These are phyloP conservation scores for Stercorarius parasiticus DNA, from an alignment of 2,113 vertebrate genomes.

Conservation along the genomic window DNA sequence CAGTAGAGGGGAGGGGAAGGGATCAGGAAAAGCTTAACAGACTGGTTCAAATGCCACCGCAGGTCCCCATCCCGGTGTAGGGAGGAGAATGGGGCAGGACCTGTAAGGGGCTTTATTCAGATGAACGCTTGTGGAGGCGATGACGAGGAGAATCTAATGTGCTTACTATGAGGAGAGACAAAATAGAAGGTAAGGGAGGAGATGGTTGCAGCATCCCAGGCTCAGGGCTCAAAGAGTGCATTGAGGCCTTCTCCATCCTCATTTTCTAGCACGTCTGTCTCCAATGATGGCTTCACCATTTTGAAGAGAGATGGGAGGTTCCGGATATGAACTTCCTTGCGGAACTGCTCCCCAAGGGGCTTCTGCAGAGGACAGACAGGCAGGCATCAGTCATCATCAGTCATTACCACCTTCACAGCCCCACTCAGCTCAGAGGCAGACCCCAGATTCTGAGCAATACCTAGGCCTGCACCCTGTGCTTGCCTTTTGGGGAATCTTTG, in stretches of 20 bases:
- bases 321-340: constrained; percentile 97
- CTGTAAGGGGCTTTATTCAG: constrained; percentile 22
- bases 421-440: background rate
- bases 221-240: constrained; percentile 84
- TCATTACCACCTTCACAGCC: background rate
- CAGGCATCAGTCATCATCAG: background rate
- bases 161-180: constrained; percentile 68
- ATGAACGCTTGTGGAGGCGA: constrained; percentile 23
- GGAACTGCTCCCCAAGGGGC: constrained; percentile 94
- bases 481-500: background rate
- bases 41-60: background rate
- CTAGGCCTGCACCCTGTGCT: fast-evolving
- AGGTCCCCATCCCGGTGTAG: background rate
- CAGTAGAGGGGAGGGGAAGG: background rate
- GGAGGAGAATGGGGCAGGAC: constrained; percentile 18
- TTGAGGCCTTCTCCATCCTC: constrained; percentile 77
- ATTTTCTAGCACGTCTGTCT: constrained; percentile 76
- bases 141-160: constrained; percentile 68
- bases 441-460: background rate
- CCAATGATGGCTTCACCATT: constrained; percentile 82
- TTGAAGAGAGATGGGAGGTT: constrained; percentile 97
- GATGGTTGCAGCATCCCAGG: constrained; percentile 37
- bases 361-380: constrained; percentile 80
- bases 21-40: constrained; percentile 14
- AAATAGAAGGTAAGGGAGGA: constrained; percentile 53